Evolutionary conservation across 2,113 vertebrate species (phyloP).

Genomic region (Actenoides hombroni): DNA sequence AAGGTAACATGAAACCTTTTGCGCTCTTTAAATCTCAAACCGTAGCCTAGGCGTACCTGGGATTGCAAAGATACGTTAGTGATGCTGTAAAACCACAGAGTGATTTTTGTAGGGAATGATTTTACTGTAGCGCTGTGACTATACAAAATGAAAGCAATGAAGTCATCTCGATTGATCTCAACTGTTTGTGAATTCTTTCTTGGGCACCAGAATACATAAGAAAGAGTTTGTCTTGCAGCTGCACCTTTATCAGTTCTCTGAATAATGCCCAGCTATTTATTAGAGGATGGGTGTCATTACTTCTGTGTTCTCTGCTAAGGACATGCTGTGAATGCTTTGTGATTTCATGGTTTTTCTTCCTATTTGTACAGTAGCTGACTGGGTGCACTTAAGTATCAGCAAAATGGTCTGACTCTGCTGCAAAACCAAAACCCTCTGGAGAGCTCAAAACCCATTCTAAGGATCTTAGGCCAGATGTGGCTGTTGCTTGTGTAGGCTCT

Average conservation of each 20-base stretch:
- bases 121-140: not conserved
- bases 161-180: not conserved
- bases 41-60: not conserved
- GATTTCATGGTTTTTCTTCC: not conserved
- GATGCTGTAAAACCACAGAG: not conserved
- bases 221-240: not conserved
- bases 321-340: not conserved
- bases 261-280: not conserved
- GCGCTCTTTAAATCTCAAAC: not conserved
- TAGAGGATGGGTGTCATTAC: not conserved
- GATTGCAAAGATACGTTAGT: not conserved
- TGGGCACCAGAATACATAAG: not conserved
- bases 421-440: too few relatives aligned
- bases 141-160: not conserved
- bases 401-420: not conserved
- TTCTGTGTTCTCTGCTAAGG: not conserved
- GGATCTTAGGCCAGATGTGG: not conserved
- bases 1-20: not conserved
- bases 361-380: not conserved
- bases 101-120: not conserved
- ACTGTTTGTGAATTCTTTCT: not conserved
- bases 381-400: not conserved
- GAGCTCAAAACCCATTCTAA: not conserved
- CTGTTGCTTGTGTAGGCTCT: not conserved
- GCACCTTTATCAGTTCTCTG: not conserved